A percentile compares a stretch with the other conserved stretches of the same genome.
Conservation (phyloP, 1,140 invertebrate genomes). For the Triops longicaudatus region DNA sequence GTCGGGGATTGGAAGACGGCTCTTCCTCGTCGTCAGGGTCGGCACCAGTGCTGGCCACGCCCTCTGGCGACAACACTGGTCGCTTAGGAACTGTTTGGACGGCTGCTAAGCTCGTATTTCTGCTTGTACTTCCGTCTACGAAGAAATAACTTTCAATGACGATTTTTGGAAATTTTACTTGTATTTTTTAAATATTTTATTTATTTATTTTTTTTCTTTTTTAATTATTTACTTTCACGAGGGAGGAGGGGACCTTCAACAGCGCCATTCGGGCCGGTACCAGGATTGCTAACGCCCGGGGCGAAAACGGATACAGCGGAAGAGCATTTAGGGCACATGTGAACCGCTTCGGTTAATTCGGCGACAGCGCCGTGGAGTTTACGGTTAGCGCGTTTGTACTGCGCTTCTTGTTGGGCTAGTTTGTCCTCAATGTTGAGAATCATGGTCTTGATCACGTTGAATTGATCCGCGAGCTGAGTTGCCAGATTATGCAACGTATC, state of each 20-base stretch:
- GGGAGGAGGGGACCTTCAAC: neutral
- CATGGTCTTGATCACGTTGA: slow-evolving; percentile 38
- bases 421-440: slow-evolving; percentile 38
- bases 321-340: slow-evolving; percentile 1
- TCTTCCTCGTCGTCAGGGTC: slow-evolving; percentile 31
- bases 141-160: neutral
- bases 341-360: slow-evolving; percentile 25
- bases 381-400: slow-evolving; percentile 32
- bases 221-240: slow-evolving; percentile 17
- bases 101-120: neutral
- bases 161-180: no score
- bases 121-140: neutral
- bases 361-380: slow-evolving; percentile 27
- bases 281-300: neutral
- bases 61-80: slow-evolving; percentile 10
- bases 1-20: slow-evolving; percentile 32
- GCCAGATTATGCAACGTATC: slow-evolving; percentile 37
- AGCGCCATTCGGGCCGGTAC: neutral
- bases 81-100: neutral
- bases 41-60: slow-evolving; percentile 26
- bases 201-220: no score
- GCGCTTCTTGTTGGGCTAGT: slow-evolving; percentile 36
- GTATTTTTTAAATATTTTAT: no score
- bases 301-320: neutral
- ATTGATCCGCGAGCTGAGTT: slow-evolving; percentile 35